These are phyloP conservation scores for Spea bombifrons DNA, from an alignment of 2,113 vertebrate genomes.

Conservation along the genomic window DNA sequence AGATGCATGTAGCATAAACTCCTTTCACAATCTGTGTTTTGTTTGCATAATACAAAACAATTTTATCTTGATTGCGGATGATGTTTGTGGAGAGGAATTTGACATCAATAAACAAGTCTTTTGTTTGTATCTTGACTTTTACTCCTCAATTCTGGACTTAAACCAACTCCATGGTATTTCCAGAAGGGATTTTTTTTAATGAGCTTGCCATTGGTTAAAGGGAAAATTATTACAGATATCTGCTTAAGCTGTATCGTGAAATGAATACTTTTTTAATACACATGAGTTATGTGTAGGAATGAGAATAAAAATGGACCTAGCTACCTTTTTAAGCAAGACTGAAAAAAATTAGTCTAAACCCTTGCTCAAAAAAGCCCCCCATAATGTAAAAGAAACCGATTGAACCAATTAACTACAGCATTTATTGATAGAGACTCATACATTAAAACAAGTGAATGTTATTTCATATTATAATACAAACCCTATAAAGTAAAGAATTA, in stretches of 20 bases:
- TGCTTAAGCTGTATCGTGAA: not conserved
- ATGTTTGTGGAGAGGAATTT: slow-evolving; percentile 24
- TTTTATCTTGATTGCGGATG: slow-evolving; percentile 20
- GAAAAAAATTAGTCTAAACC: no score
- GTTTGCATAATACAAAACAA: not conserved
- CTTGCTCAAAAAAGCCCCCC: no score
- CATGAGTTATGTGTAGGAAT: no score
- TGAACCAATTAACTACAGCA: not conserved
- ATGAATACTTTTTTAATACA: no score
- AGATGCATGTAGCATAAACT: no score
- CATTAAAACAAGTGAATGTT: no score
- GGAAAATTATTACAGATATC: slow-evolving; percentile 10
- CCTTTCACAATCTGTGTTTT: no score
- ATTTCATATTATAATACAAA: no score
- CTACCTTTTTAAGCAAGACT: no score
- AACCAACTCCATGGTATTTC: not conserved
- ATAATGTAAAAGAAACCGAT: not conserved
- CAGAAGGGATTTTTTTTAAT: not conserved
- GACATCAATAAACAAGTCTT: slow-evolving; percentile 23
- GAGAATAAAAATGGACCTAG: no score
- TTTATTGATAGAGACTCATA: no score
- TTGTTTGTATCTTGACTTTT: slow-evolving; percentile 3
- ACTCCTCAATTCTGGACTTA: slow-evolving; percentile 9
- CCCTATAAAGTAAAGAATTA: no score
- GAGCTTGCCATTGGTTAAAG: not conserved